Conservation (phyloP, 1,140 invertebrate genomes). For the Eubasilissa regina region DNA sequence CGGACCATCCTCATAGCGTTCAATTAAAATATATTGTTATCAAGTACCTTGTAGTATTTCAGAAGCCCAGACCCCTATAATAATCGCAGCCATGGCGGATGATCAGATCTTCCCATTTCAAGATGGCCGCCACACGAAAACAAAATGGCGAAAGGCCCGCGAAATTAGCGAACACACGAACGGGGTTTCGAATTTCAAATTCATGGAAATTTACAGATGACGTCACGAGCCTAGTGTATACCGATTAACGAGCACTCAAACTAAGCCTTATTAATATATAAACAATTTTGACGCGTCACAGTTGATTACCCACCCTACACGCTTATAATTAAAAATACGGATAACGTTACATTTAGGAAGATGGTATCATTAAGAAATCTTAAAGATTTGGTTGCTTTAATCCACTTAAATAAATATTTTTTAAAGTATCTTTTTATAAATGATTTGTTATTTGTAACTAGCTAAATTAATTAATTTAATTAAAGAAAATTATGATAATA, state of each 20-base stretch:
- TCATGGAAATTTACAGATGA: constrained; percentile 30
- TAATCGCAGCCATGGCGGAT: not conserved
- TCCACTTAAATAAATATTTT: too few relatives aligned
- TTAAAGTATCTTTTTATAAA: too few relatives aligned
- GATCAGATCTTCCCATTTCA: constrained; percentile 9
- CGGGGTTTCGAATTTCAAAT: constrained; percentile 38
- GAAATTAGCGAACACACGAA: constrained; percentile 33
- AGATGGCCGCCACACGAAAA: constrained; percentile 23
- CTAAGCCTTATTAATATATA: constrained; percentile 20
- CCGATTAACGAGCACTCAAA: constrained; percentile 25
- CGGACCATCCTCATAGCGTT: not conserved
- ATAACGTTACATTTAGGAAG: too few relatives aligned
- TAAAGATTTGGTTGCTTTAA: too few relatives aligned
- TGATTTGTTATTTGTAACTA: too few relatives aligned
- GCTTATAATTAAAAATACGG: too few relatives aligned
- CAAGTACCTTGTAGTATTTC: constrained; percentile 5
- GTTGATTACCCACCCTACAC: not conserved
- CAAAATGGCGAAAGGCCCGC: constrained; percentile 25
- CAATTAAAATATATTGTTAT: not conserved
- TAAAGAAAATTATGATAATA: too few relatives aligned
- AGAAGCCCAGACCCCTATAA: not conserved
- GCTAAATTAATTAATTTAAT: too few relatives aligned
- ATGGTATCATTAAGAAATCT: too few relatives aligned
- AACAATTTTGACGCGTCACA: constrained; percentile 11
- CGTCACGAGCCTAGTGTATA: constrained; percentile 16